Conservation (phyloP, 2,113 vertebrate species). For the Sorex fumeus region DNA sequence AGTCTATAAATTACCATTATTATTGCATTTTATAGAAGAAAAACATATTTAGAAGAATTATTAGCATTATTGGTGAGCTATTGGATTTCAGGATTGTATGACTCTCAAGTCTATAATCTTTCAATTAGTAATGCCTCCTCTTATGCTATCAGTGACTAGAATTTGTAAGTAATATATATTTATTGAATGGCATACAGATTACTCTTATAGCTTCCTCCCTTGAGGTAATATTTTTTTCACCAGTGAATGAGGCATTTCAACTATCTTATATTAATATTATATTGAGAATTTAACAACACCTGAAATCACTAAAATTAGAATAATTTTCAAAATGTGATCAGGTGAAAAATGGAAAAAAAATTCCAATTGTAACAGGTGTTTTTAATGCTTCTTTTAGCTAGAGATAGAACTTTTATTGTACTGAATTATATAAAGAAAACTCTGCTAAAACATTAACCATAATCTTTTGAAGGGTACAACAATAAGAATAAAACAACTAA, state of each 20-base stretch:
- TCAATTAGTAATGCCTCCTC: constrained; percentile 13
- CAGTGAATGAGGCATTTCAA: constrained; percentile 1
- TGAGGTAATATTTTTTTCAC: constrained; percentile 44
- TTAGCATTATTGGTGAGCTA: background rate
- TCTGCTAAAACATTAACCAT: background rate
- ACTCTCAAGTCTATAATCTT: constrained; percentile 48
- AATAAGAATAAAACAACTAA: constrained; percentile 25
- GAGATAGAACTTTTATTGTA: background rate
- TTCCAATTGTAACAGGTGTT: constrained; percentile 35
- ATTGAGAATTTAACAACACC: constrained; percentile 28
- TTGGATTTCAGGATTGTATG: constrained; percentile 45
- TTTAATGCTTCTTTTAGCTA: constrained; percentile 5
- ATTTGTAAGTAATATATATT: constrained; percentile 53
- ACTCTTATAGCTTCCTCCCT: constrained; percentile 48
- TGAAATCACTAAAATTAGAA: constrained; percentile 17
- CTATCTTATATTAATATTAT: constrained; percentile 43
- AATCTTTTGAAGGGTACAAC: constrained; percentile 8
- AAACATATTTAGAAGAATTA: constrained; percentile 48
- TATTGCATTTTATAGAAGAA: constrained; percentile 24
- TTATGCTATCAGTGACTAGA: constrained; percentile 41
- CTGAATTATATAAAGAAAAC: constrained; percentile 24
- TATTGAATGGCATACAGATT: background rate
- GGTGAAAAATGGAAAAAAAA: constrained; percentile 46
- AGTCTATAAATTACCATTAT: background rate
- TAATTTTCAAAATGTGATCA: constrained; percentile 48